Percentiles rank a stretch among this genome's conserved stretches.
phyloP scores from a whole-genome alignment of 2,113 vertebrate species.

The Rhipidura dahli region DNA sequence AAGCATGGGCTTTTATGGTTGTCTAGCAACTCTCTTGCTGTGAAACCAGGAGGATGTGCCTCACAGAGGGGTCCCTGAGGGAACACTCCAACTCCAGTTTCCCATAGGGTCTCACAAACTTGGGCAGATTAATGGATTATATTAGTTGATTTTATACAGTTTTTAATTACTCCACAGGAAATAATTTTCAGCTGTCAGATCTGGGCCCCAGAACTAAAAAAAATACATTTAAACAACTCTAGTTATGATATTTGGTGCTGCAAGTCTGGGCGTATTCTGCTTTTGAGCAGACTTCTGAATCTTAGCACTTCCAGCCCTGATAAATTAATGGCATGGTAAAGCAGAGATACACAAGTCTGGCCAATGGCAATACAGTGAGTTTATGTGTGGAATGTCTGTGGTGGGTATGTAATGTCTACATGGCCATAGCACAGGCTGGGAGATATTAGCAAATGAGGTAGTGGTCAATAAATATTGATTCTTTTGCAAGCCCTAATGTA shows the following conservation, averaged over 20 bases:
- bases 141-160: neutral
- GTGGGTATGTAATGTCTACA: neutral
- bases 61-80: neutral
- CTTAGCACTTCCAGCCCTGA: neutral
- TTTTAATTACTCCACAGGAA: neutral
- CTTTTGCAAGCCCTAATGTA: neutral
- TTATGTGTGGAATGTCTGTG: neutral
- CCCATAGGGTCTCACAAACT: neutral
- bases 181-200: neutral
- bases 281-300: neutral
- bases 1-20: accelerated
- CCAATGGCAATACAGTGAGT: neutral
- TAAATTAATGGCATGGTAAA: neutral
- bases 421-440: neutral
- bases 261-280: accelerated
- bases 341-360: neutral
- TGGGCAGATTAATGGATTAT: neutral
- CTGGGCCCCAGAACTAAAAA: neutral
- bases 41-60: neutral
- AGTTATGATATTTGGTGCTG: neutral
- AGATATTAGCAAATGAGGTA: neutral
- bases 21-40: neutral
- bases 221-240: neutral
- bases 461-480: neutral
- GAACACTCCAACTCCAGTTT: neutral